phyloP scores from a whole-genome alignment of 1,140 invertebrate species.

The Drosophila prosaltans region DNA sequence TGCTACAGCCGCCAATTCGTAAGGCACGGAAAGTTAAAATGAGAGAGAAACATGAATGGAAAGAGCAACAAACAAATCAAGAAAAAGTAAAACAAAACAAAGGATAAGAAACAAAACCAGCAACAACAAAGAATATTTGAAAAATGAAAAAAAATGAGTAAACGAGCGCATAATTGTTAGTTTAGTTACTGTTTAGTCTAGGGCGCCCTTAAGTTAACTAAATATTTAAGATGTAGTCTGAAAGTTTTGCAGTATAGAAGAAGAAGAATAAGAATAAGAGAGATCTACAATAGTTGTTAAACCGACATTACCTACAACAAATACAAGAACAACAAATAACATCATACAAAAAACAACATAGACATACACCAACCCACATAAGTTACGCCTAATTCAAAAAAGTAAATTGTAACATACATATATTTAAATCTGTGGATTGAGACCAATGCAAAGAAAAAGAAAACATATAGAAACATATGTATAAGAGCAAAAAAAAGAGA shows the following conservation, averaged over 20 bases:
- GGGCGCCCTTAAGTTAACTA: conserved; percentile 70
- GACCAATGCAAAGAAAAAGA: conserved; percentile 46
- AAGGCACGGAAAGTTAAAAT: conserved; percentile 8
- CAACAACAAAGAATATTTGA: too few species aligned
- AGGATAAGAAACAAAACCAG: neutral
- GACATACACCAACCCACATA: conserved; percentile 28
- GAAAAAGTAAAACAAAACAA: conserved; percentile 16
- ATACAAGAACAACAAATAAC: conserved; percentile 31
- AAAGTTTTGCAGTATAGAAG: conserved; percentile 18
- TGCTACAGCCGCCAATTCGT: conserved; percentile 60
- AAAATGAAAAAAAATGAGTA: conserved; percentile 13
- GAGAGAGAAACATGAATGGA: neutral
- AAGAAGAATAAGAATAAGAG: neutral
- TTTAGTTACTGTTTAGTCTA: conserved; percentile 46
- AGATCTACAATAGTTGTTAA: conserved; percentile 57
- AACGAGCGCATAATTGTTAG: conserved; percentile 66
- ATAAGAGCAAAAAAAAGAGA: neutral
- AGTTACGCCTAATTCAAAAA: conserved; percentile 19
- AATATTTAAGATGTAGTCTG: conserved; percentile 69
- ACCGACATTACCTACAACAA: conserved; percentile 59
- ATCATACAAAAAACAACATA: conserved; percentile 24
- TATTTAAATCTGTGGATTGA: conserved; percentile 30
- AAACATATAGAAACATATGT: conserved; percentile 21
- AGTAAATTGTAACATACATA: conserved; percentile 44
- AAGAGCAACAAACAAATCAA: conserved; percentile 9